Conservation (phyloP, 2,797 vertebrate species). For the Loris lydekkerianus region DNA sequence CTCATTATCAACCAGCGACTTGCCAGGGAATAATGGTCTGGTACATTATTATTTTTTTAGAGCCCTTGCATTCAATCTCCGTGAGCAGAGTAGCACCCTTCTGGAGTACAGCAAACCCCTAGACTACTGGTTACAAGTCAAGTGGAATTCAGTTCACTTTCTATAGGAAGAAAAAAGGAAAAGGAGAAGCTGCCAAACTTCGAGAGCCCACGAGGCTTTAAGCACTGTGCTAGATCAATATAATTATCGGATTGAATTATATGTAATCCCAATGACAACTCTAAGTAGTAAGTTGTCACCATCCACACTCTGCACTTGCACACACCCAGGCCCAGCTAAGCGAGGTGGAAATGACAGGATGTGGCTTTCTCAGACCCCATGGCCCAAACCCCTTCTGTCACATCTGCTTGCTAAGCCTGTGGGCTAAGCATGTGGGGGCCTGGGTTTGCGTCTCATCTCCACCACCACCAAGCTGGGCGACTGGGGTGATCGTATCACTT, state of each 20-base stretch:
- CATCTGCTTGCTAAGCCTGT: rapidly evolving
- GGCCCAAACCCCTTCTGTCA: rapidly evolving
- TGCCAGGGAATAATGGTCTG: not conserved
- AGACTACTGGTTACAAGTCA: too few relatives aligned
- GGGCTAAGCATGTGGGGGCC: rapidly evolving
- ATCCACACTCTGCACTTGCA: rapidly evolving
- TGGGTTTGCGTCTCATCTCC: not conserved
- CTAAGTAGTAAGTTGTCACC: rapidly evolving
- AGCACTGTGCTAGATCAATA: rapidly evolving
- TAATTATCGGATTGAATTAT: too few relatives aligned
- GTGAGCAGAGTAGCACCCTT: rapidly evolving
- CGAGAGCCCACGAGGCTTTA: rapidly evolving
- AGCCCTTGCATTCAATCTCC: rapidly evolving
- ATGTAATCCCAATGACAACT: rapidly evolving
- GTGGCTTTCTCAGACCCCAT: not conserved
- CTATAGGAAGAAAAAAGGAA: not conserved
- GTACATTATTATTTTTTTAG: rapidly evolving
- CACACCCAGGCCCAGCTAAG: not conserved
- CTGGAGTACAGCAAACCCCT: too few relatives aligned
- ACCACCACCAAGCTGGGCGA: rapidly evolving
- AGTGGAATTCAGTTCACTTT: not conserved
- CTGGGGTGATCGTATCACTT: rapidly evolving
- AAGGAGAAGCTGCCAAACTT: not conserved
- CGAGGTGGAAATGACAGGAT: too few relatives aligned
- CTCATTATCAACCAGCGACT: not conserved